Conservation (phyloP, 1,140 invertebrate genomes). For the Zeugodacus cucurbitae region DNA sequence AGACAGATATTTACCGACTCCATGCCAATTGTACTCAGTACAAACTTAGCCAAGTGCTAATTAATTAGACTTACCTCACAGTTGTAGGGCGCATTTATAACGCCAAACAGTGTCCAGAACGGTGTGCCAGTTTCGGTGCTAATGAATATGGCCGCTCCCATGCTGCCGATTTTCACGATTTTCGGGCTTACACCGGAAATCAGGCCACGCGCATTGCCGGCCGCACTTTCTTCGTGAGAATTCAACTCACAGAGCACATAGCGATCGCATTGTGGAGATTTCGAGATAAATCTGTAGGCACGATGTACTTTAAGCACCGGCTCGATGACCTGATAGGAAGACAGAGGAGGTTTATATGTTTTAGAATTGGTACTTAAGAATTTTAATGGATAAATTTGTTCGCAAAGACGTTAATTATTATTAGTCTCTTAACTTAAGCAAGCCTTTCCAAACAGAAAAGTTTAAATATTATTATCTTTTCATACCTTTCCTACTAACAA, state of each 20-base stretch:
- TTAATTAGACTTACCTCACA: slow-evolving; percentile 67
- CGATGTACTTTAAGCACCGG: slow-evolving; percentile 80
- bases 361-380: too few species aligned
- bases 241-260: slow-evolving; percentile 83
- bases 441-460: too few species aligned
- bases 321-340: slow-evolving; percentile 71
- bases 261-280: slow-evolving; percentile 76
- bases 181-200: slow-evolving; percentile 72
- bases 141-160: slow-evolving; percentile 70
- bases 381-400: too few species aligned
- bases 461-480: too few species aligned
- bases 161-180: slow-evolving; percentile 78
- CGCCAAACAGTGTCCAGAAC: slow-evolving; percentile 71
- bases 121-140: slow-evolving; percentile 69
- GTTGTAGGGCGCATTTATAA: slow-evolving; percentile 68
- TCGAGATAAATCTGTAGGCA: slow-evolving; percentile 78
- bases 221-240: slow-evolving; percentile 69
- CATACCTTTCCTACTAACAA: too few species aligned
- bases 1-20: background rate
- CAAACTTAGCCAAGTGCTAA: background rate
- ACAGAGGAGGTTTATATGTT: too few species aligned
- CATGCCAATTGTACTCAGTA: background rate
- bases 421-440: too few species aligned
- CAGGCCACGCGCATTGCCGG: slow-evolving; percentile 60
- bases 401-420: too few species aligned